These are phyloP conservation scores for Poecilia latipinna DNA, from an alignment of 2,113 vertebrate species.

Conservation along the genomic window DNA sequence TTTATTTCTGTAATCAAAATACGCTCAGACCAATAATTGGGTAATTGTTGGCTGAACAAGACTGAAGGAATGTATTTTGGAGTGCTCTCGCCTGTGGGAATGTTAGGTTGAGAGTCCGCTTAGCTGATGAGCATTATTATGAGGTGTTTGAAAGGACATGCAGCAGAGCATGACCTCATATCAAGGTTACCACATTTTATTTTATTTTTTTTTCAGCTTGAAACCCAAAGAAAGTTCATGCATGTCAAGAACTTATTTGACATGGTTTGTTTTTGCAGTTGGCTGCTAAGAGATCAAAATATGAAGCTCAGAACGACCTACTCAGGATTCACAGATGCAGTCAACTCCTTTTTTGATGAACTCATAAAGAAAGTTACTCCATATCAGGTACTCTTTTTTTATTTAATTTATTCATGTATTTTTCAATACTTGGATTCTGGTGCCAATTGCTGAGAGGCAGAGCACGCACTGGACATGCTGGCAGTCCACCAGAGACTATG, in stretches of 20 bases:
- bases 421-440: background rate
- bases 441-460: background rate
- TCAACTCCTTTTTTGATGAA: slow-evolving; percentile 84
- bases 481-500: background rate
- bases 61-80: slow-evolving; percentile 29
- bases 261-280: slow-evolving; percentile 72
- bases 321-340: slow-evolving; percentile 84
- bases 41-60: slow-evolving; percentile 20
- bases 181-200: background rate
- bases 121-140: slow-evolving; percentile 55
- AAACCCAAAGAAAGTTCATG: background rate
- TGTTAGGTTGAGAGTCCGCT: slow-evolving; percentile 28
- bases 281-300: slow-evolving; percentile 86
- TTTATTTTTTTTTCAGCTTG: background rate
- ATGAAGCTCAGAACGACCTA: slow-evolving; percentile 92
- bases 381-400: slow-evolving; percentile 81
- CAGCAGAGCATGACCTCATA: slow-evolving; percentile 13
- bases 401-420: background rate
- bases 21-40: slow-evolving; percentile 37
- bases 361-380: slow-evolving; percentile 82
- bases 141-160: slow-evolving; percentile 6
- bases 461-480: background rate
- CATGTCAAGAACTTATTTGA: background rate
- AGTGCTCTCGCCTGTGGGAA: slow-evolving; percentile 12
- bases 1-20: slow-evolving; percentile 49